Evolutionary conservation across 2,888 invertebrate genomes (phyloP).

Genomic region (Chouioia cunea): DNA sequence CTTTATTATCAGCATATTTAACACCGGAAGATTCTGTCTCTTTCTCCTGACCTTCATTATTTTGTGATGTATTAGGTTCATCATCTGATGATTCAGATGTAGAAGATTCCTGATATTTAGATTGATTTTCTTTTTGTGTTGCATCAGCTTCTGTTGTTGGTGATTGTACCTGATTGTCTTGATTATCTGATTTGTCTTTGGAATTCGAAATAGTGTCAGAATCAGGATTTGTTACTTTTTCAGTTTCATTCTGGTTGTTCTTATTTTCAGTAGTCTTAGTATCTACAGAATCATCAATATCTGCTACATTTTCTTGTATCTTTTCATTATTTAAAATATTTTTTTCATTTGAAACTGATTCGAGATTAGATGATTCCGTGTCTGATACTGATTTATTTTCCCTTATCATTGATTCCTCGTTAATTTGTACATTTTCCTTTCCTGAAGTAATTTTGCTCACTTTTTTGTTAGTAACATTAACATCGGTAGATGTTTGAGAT

Average conservation of each 20-base stretch:
- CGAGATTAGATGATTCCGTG: constrained; percentile 40
- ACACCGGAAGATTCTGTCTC: constrained; percentile 41
- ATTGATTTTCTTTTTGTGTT: constrained; percentile 1
- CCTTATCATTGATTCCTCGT: constrained; percentile 19
- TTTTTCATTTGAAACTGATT: constrained; percentile 14
- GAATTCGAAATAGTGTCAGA: constrained; percentile 43
- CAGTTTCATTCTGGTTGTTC: constrained; percentile 51
- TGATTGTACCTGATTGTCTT: constrained; percentile 13
- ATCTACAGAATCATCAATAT: constrained; percentile 17
- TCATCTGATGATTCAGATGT: constrained; percentile 57
- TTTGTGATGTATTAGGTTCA: constrained; percentile 49
- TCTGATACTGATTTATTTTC: constrained; percentile 31
- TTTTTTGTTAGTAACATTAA: constrained; percentile 16
- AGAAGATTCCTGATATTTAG: too few relatives aligned
- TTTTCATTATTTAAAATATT: constrained; percentile 8
- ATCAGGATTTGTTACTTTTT: constrained; percentile 42
- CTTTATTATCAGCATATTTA: constrained; percentile 40
- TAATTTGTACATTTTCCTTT: constrained; percentile 11
- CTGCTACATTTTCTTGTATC: constrained; percentile 11
- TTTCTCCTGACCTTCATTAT: constrained; percentile 47
- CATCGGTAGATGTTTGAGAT: constrained; percentile 16
- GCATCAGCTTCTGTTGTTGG: constrained; percentile 6
- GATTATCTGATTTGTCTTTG: constrained; percentile 25
- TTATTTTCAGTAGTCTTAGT: constrained; percentile 12
- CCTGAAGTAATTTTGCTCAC: neutral